A percentile compares a stretch with the other conserved stretches of the same genome.
Conservation (phyloP, 2,797 vertebrate genomes). For the Leucoraja ocellata region DNA sequence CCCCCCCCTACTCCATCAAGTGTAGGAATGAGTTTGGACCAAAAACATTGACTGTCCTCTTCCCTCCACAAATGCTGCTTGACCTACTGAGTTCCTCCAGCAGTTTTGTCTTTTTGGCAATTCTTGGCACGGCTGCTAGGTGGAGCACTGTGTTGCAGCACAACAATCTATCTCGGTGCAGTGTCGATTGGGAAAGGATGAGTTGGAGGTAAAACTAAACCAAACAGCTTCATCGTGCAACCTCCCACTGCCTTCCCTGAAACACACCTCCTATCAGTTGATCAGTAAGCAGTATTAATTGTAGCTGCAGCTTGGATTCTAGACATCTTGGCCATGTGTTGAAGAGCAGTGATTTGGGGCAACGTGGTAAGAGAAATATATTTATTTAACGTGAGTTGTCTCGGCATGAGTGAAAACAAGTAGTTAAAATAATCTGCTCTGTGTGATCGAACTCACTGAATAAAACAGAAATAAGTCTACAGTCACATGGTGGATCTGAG, state of each 20-base stretch:
- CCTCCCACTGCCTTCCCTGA: constrained; percentile 12
- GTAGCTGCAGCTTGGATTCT: constrained; percentile 11
- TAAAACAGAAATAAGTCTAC: background rate
- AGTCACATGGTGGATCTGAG: background rate
- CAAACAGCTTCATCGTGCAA: background rate
- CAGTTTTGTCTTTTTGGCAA: background rate
- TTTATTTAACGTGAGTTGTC: background rate
- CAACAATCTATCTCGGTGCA: background rate
- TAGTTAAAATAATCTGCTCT: background rate
- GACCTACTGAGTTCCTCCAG: too few species aligned
- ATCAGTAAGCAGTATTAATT: constrained; percentile 32
- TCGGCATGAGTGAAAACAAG: background rate
- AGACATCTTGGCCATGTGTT: background rate
- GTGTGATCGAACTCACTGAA: background rate
- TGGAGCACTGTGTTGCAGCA: constrained; percentile 13
- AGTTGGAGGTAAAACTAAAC: background rate
- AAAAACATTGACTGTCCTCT: too few species aligned
- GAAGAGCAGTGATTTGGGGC: background rate
- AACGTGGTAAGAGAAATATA: constrained; percentile 2
- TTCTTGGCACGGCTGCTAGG: background rate
- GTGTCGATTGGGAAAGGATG: constrained; percentile 21
- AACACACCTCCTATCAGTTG: constrained; percentile 32
- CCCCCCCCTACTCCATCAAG: too few species aligned
- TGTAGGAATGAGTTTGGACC: too few species aligned
- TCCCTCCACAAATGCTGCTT: too few species aligned